Evolutionary conservation across 2,888 invertebrate genomes (phyloP).

Genomic region (Agriopis marginaria): DNA sequence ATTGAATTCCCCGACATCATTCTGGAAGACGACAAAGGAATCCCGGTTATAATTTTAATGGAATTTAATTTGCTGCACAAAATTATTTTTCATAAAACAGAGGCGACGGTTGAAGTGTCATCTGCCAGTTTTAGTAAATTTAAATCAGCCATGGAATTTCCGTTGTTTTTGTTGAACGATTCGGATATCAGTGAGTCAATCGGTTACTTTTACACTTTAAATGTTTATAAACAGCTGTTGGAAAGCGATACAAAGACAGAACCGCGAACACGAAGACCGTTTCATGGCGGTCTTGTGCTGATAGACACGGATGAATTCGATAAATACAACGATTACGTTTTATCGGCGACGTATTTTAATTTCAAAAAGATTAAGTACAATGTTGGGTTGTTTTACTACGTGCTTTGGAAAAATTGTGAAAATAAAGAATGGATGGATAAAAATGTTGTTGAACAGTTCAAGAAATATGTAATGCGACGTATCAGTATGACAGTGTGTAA

Average conservation of each 20-base stretch:
- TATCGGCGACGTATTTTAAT: conserved; percentile 62
- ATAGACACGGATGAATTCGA: conserved; percentile 57
- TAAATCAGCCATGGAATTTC: conserved; percentile 57
- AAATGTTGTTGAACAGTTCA: not conserved
- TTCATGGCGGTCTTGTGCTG: conserved; percentile 60
- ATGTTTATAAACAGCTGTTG: conserved; percentile 59
- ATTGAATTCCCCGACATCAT: conserved; percentile 64
- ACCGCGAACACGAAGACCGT: conserved; percentile 58
- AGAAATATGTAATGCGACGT: not conserved
- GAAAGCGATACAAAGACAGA: conserved; percentile 48
- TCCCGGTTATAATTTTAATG: conserved; percentile 58
- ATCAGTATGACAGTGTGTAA: not conserved
- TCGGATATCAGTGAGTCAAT: conserved; percentile 56
- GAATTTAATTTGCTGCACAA: conserved; percentile 55
- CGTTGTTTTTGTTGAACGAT: conserved; percentile 57
- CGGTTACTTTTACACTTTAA: conserved; percentile 62
- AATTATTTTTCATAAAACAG: conserved; percentile 51
- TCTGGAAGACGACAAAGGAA: conserved; percentile 58
- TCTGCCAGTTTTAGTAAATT: conserved; percentile 58
- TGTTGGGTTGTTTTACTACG: conserved; percentile 58
- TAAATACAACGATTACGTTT: conserved; percentile 62
- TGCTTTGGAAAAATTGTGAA: conserved; percentile 62
- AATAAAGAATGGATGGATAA: conserved; percentile 63
- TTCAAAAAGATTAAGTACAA: conserved; percentile 58
- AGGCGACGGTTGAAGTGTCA: conserved; percentile 10